These are phyloP conservation scores for Drosophila affinis DNA, from an alignment of 2,888 invertebrate species.

Conservation along the genomic window DNA sequence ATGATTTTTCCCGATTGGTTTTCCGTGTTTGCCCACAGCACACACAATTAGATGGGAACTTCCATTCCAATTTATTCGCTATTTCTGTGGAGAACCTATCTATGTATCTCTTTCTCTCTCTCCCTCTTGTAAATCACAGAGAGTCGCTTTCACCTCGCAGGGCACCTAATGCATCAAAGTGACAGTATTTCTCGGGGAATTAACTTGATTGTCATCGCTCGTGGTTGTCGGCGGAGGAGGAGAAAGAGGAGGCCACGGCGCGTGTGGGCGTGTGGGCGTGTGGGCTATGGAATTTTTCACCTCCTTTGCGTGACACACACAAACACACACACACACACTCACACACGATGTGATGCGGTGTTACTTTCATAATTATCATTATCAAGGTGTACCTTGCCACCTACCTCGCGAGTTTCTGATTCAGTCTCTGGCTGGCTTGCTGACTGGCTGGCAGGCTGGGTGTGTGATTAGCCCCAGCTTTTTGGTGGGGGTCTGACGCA, in stretches of 20 bases:
- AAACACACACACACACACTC: conserved; percentile 13
- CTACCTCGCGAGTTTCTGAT: neutral
- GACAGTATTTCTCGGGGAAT: conserved; percentile 15
- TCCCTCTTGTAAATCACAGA: neutral
- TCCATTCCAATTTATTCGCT: neutral
- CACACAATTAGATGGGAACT: conserved; percentile 4
- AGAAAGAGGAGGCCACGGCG: too few relatives aligned
- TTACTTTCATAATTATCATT: conserved; percentile 58
- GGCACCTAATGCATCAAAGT: conserved; percentile 22
- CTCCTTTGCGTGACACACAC: conserved; percentile 21
- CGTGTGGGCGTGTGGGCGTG: too few relatives aligned
- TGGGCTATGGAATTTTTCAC: conserved; percentile 21
- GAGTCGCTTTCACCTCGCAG: conserved; percentile 15
- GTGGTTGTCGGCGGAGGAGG: neutral
- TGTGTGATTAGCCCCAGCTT: conserved; percentile 24
- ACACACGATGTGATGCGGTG: conserved; percentile 32
- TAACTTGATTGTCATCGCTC: conserved; percentile 1
- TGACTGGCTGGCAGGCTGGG: too few relatives aligned
- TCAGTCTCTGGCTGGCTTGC: conserved; percentile 9
- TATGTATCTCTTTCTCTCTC: neutral
- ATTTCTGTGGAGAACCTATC: neutral
- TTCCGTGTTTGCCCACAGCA: conserved; percentile 11
- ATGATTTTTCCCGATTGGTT: conserved; percentile 7
- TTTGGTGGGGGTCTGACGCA: conserved; percentile 28
- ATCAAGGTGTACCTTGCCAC: conserved; percentile 30